Evolutionary conservation across 30 jellyfish, hydroid and myxozoan species (phyloP).

Genomic region (Morbakka virulenta): DNA sequence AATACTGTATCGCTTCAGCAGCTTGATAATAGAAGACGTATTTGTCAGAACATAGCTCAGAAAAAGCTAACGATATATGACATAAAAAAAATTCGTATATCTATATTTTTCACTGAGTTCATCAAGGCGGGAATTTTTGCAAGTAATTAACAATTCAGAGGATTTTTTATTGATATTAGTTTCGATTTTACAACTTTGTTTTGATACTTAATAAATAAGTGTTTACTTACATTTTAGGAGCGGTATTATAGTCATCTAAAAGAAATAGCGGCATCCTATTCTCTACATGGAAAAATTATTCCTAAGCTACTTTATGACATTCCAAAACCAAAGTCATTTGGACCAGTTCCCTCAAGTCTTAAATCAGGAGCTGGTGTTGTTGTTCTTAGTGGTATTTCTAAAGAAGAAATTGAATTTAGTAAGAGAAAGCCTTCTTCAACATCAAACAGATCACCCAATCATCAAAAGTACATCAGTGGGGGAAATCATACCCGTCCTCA

Average conservation of each 20-base stretch:
- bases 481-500: slow-evolving; percentile 11
- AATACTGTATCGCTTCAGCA: too few relatives aligned
- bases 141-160: too few relatives aligned
- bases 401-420: slow-evolving; percentile 29
- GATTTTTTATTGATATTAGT: too few relatives aligned
- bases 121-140: too few relatives aligned
- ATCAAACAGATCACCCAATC: slow-evolving; percentile 6
- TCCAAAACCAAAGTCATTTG: slow-evolving; percentile 20
- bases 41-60: too few relatives aligned
- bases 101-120: too few relatives aligned
- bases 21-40: too few relatives aligned
- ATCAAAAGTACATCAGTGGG: slow-evolving; percentile 13
- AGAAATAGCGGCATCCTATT: slow-evolving; percentile 79
- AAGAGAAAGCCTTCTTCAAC: slow-evolving; percentile 7
- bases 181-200: too few relatives aligned
- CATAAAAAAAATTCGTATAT: too few relatives aligned
- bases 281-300: slow-evolving; percentile 55
- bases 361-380: slow-evolving; percentile 50
- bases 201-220: too few relatives aligned
- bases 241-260: slow-evolving; percentile 71
- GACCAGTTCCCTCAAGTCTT: slow-evolving; percentile 2
- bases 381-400: slow-evolving; percentile 33
- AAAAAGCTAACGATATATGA: too few relatives aligned
- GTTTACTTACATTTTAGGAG: slow-evolving; percentile 61
- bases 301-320: slow-evolving; percentile 77